phyloP scores from a whole-genome alignment of 2,113 vertebrate species.

The Podiceps cristatus region DNA sequence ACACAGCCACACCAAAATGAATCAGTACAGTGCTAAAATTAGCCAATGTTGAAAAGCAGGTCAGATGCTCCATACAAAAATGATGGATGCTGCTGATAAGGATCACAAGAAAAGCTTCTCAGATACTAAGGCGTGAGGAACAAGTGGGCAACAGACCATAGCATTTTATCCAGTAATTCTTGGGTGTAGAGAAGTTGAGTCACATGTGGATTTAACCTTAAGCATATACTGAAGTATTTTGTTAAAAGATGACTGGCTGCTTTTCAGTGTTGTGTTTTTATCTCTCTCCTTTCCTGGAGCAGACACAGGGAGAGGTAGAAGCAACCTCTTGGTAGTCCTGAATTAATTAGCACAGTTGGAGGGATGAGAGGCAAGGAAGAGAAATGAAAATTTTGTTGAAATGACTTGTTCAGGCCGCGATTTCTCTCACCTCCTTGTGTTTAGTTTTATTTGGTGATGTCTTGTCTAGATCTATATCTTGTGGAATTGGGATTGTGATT shows the following conservation, averaged over 20 bases:
- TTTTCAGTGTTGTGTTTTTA: background rate
- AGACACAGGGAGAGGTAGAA: background rate
- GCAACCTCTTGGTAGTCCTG: background rate
- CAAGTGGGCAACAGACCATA: background rate
- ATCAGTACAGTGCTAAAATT: constrained; percentile 10
- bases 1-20: background rate
- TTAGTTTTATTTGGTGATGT: background rate
- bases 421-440: background rate
- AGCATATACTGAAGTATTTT: background rate
- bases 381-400: background rate
- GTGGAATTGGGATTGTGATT: background rate
- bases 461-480: background rate
- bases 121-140: background rate
- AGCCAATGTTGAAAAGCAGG: background rate
- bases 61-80: background rate
- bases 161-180: background rate
- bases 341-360: background rate
- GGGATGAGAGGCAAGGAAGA: background rate
- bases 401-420: background rate
- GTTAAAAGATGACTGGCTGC: background rate
- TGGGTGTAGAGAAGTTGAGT: background rate
- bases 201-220: background rate
- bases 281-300: background rate
- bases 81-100: background rate
- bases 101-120: background rate